These are phyloP conservation scores for Anguilla marmorata DNA, from an alignment of 2,797 vertebrate genomes.

Conservation along the genomic window DNA sequence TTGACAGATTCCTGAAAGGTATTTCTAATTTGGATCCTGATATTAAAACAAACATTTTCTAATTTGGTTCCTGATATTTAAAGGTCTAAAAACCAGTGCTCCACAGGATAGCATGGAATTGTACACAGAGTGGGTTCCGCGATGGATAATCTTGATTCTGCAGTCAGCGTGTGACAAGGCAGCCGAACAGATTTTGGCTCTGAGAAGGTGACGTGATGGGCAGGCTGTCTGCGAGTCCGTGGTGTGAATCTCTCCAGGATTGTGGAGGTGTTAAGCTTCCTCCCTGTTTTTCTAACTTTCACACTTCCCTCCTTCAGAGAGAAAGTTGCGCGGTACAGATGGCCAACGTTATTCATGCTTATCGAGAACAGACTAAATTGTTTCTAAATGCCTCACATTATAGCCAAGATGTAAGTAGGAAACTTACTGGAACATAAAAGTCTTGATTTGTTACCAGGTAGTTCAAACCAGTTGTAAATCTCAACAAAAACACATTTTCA, in stretches of 20 bases:
- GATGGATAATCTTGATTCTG: not conserved
- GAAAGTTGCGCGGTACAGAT: constrained; percentile 32
- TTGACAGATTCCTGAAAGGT: not conserved
- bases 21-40: not conserved
- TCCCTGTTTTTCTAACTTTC: constrained; percentile 13
- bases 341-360: constrained; percentile 30
- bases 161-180: not conserved
- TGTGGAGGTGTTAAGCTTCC: constrained; percentile 7
- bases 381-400: not conserved
- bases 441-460: not conserved
- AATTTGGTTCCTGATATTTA: not conserved
- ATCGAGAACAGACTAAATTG: not conserved
- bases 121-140: not conserved
- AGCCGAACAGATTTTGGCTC: not conserved
- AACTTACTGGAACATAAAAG: not conserved
- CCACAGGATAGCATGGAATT: too few relatives aligned
- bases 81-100: not conserved
- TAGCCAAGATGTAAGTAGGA: not conserved
- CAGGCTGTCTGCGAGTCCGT: constrained; percentile 18
- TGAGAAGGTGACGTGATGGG: not conserved
- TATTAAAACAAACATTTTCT: not conserved
- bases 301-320: constrained; percentile 8
- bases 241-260: constrained; percentile 5
- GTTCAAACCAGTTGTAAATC: not conserved
- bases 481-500: too few relatives aligned